Evolutionary conservation across 1,140 invertebrate species (phyloP).

Genomic region (Pogonognathellus flavescens): DNA sequence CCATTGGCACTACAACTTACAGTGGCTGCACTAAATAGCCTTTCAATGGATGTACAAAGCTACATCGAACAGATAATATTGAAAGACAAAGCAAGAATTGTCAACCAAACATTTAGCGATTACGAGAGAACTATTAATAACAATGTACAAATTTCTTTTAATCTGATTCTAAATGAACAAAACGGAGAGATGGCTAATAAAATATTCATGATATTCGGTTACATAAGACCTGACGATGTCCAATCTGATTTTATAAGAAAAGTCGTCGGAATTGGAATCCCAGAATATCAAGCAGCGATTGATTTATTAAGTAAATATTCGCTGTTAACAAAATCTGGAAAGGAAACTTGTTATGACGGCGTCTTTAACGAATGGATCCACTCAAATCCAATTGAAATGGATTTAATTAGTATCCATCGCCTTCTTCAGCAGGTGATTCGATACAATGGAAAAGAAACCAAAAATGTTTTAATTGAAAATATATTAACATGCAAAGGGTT

Average conservation of each 20-base stretch:
- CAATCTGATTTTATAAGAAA: background rate
- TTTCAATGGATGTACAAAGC: background rate
- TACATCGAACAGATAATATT: background rate
- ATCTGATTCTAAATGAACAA: background rate
- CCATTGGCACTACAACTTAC: background rate
- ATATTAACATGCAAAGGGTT: background rate
- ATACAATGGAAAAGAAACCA: background rate
- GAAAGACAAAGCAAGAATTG: background rate
- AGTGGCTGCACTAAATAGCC: background rate
- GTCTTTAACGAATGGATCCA: background rate
- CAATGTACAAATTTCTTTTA: background rate
- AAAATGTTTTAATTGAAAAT: background rate
- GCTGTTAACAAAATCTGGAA: background rate
- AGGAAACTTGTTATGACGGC: background rate
- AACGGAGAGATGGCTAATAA: background rate
- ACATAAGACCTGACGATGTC: background rate
- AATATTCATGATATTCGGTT: background rate
- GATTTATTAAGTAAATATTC: background rate
- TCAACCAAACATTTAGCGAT: background rate
- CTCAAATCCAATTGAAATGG: background rate
- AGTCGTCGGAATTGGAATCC: background rate
- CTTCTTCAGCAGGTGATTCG: background rate
- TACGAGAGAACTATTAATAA: background rate
- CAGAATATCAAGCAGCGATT: background rate
- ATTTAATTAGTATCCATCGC: slow-evolving; percentile 12